Percentiles rank a stretch among this genome's conserved stretches.
Evolutionary conservation across 2,113 vertebrate genomes (phyloP).

Genomic region (Marmota monax): DNA sequence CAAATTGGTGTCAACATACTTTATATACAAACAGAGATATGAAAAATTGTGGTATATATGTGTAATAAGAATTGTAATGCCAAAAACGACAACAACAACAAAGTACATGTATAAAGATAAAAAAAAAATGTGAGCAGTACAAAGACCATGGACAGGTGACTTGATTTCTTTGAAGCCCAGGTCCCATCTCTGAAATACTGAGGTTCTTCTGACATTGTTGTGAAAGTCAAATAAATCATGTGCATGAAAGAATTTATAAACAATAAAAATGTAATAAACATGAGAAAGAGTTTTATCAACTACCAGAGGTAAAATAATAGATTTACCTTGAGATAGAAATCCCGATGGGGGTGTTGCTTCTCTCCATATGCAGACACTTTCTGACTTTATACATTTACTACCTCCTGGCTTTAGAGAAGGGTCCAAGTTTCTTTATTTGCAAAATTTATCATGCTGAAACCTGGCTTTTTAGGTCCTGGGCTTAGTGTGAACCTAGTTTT

Average conservation of each 20-base stretch:
- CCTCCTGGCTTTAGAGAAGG: background rate
- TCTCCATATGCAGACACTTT: background rate
- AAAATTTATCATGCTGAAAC: background rate
- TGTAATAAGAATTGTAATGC: no score
- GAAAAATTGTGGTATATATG: no score
- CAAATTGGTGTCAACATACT: no score
- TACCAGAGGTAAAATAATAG: background rate
- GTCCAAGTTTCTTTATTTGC: background rate
- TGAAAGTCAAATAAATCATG: background rate
- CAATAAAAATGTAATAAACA: constrained; percentile 17
- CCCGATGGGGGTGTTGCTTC: background rate
- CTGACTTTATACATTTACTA: background rate
- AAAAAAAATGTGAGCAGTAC: background rate
- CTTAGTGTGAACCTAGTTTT: background rate
- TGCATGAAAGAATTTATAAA: background rate
- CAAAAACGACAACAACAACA: no score
- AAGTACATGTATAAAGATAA: no score
- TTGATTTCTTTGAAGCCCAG: background rate
- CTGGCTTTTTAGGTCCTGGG: background rate
- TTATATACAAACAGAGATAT: no score
- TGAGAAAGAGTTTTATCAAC: background rate
- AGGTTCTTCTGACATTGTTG: background rate
- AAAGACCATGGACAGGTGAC: background rate
- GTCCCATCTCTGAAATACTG: background rate
- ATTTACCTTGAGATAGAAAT: background rate